phyloP scores from a whole-genome alignment of 2,888 invertebrate genomes.

The Metallyticus violacea region DNA sequence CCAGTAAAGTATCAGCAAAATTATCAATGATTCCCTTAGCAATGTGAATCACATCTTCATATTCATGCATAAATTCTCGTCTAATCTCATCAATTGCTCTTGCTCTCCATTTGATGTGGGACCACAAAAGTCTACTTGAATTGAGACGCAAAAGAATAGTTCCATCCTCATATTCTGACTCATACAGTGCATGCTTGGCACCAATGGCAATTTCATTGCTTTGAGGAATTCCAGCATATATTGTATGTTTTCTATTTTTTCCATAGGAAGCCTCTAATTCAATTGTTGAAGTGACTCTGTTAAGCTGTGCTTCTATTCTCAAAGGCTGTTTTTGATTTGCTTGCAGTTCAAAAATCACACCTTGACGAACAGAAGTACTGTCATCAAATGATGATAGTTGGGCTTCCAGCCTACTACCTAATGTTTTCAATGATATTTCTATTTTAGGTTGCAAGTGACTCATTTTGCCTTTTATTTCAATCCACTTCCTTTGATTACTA shows the following conservation, averaged over 20 bases:
- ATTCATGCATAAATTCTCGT: conserved; percentile 26
- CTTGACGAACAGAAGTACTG: not conserved
- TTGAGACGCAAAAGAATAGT: conserved; percentile 38
- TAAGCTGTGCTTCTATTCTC: conserved; percentile 29
- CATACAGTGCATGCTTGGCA: conserved; percentile 37
- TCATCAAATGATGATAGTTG: conserved; percentile 13
- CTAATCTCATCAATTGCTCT: conserved; percentile 36
- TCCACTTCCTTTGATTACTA: conserved; percentile 14
- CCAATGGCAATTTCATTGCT: conserved; percentile 38
- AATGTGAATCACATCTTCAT: conserved; percentile 28
- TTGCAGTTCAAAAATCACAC: conserved; percentile 19
- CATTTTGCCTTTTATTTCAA: conserved; percentile 23
- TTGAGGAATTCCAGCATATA: conserved; percentile 39
- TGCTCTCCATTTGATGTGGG: conserved; percentile 39
- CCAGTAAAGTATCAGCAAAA: conserved; percentile 27
- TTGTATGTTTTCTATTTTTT: conserved; percentile 30
- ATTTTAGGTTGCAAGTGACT: conserved; percentile 13
- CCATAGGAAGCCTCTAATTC: conserved; percentile 33
- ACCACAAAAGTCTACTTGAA: conserved; percentile 38
- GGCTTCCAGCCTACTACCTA: conserved; percentile 25
- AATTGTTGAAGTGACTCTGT: conserved; percentile 30
- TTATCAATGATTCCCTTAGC: conserved; percentile 23
- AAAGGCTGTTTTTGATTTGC: conserved; percentile 36
- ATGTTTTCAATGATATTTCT: conserved; percentile 20
- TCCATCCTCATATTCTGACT: conserved; percentile 37